These are phyloP conservation scores for Shinisaurus crocodilurus DNA, from an alignment of 2,113 vertebrate species.

Conservation along the genomic window DNA sequence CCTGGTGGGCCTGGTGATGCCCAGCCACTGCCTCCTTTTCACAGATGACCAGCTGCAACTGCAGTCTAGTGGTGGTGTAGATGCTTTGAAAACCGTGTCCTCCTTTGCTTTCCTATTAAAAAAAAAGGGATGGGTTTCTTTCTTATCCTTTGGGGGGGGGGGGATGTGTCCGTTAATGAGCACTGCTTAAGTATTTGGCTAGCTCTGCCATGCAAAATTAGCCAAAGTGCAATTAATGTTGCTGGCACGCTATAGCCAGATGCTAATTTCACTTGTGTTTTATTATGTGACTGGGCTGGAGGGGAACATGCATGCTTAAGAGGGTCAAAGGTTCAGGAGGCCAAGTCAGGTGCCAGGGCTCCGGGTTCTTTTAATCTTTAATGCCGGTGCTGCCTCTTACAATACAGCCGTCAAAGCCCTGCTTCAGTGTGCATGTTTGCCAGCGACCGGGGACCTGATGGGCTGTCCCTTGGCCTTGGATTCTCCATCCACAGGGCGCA, in stretches of 20 bases:
- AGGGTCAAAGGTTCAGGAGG: not conserved
- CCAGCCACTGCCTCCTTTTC: fast-evolving
- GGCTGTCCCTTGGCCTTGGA: no score
- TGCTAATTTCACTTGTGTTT: not conserved
- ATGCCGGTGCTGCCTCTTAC: not conserved
- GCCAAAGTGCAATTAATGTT: not conserved
- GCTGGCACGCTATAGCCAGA: not conserved
- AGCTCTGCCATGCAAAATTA: not conserved
- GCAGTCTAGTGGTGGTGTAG: not conserved
- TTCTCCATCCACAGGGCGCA: no score
- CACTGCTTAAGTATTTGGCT: not conserved
- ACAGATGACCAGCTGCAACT: not conserved
- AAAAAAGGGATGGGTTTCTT: not conserved
- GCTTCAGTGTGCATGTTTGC: not conserved
- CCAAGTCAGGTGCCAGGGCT: not conserved
- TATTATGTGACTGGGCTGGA: no score
- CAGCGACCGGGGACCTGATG: not conserved
- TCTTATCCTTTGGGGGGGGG: not conserved
- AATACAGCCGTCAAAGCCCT: not conserved
- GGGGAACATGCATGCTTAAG: not conserved
- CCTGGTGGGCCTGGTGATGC: fast-evolving
- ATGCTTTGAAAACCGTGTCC: not conserved
- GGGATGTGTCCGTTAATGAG: no score
- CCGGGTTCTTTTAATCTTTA: not conserved
- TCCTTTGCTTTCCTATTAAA: not conserved